A percentile compares a stretch with the other conserved stretches of the same genome.
phyloP scores from a whole-genome alignment of 2,888 invertebrate genomes.

The Polyommatus iphigenia region DNA sequence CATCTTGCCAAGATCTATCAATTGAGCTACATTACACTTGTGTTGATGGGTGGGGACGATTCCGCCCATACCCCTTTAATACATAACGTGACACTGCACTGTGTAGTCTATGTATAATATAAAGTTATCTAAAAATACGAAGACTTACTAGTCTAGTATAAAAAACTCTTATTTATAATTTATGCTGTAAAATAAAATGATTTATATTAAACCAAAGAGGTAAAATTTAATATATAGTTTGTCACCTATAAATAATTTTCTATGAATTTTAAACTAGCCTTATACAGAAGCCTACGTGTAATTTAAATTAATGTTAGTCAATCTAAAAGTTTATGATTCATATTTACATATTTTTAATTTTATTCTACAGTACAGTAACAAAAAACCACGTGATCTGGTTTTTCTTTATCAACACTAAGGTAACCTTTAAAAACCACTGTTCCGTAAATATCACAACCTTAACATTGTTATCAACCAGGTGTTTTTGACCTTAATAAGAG shows the following conservation, averaged over 20 bases:
- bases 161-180: too few species aligned
- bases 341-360: background rate
- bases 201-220: too few species aligned
- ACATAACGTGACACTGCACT: too few species aligned
- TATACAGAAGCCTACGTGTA: background rate
- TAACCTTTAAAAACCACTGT: background rate
- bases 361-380: background rate
- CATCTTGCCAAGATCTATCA: too few species aligned
- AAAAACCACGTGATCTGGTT: background rate
- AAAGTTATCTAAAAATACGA: too few species aligned
- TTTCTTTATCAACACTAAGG: background rate
- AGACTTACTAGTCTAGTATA: too few species aligned
- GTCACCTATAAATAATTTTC: background rate
- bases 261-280: background rate
- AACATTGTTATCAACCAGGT: background rate
- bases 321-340: background rate
- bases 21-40: too few species aligned
- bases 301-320: background rate
- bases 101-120: too few species aligned
- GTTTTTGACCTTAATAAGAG: background rate
- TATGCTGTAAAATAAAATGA: too few species aligned
- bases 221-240: background rate
- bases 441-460: slow-evolving; percentile 4
- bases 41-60: too few species aligned
- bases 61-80: too few species aligned